phyloP scores from a whole-genome alignment of 2,888 invertebrate species.

The Thera obeliscata region DNA sequence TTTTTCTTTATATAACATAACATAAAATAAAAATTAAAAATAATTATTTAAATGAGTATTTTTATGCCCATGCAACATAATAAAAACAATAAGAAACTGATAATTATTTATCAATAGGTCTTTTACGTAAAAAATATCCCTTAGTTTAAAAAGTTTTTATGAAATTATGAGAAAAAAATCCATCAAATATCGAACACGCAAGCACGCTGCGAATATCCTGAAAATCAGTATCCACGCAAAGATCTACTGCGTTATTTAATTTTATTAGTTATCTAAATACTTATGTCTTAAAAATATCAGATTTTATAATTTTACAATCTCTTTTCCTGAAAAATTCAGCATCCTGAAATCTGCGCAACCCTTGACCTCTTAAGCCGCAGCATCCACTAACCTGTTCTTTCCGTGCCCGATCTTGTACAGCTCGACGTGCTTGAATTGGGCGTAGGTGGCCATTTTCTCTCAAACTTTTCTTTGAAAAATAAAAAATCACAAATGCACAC shows the following conservation, averaged over 20 bases:
- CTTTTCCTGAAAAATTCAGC: conserved; percentile 45
- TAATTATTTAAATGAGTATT: no score
- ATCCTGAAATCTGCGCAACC: conserved; percentile 54
- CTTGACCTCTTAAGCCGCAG: conserved; percentile 43
- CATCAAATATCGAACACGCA: neutral
- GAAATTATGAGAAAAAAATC: neutral
- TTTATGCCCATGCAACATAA: no score
- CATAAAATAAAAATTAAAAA: no score
- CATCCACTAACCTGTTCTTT: conserved; percentile 90
- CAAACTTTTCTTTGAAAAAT: conserved; percentile 49
- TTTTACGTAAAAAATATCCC: no score
- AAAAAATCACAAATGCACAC: conserved; percentile 60
- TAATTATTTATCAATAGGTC: no score
- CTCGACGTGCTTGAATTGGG: conserved; percentile 96
- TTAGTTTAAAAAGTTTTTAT: no score
- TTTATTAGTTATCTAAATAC: neutral
- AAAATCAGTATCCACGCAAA: conserved; percentile 1
- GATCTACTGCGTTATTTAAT: neutral
- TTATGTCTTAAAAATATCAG: neutral
- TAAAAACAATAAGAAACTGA: no score
- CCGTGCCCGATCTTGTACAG: conserved; percentile 97
- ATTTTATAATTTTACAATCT: neutral
- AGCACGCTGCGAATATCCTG: neutral
- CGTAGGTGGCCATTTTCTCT: conserved; percentile 93
- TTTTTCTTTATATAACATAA: no score